Evolutionary conservation across 2,888 invertebrate species (phyloP), one percentile per base, ranked within the genome.

Genomic region (Embidobia sp.): DNA sequence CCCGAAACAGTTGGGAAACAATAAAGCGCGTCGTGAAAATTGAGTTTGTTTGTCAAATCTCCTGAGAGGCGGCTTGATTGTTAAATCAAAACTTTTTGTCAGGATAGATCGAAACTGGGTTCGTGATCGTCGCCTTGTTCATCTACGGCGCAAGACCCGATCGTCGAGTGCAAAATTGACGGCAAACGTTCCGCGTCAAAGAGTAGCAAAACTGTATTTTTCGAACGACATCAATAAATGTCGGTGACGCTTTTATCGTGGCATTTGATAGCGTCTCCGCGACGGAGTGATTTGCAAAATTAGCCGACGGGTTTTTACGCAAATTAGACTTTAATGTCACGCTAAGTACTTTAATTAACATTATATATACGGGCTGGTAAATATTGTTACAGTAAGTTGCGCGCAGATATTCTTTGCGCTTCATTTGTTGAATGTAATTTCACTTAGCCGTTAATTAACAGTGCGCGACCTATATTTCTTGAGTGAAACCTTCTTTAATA

Each of bases 31-130:
- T n/a, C n/a, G 69, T 72, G 67, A 73, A 76, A 79, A 81, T 76
- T 37, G 72, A 61, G 77, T 79, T 80, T 75, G 72, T 77, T 75
- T 31, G 61, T 73, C 57, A 59, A 75, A 70, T 57, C 74, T 70
- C 61, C 49, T 7, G 67, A 66, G 74, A 40, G 44, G 55, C 44
- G 53, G 76, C 70, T 75, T 73, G 72, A 64, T 78, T 67, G 79
- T 80, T 82, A 76, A 82, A 82, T 82, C 79, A 79, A 82, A 82
- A 82, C 75, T 82, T 82, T 80, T 63, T 70, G 29, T 44, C 27
- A 51, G 59, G 72, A 79, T 79, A 80, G 77, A 74, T 78, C 55
- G 64, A 46, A 77, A 64, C 63, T 72, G 31, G 42, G 64, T 69
- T 55, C 69, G 31, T 63, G 51, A 76, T 64, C 61, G 42, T 69